These are phyloP conservation scores for Dasyurus viverrinus DNA, from an alignment of 2,113 vertebrate species.

Conservation along the genomic window DNA sequence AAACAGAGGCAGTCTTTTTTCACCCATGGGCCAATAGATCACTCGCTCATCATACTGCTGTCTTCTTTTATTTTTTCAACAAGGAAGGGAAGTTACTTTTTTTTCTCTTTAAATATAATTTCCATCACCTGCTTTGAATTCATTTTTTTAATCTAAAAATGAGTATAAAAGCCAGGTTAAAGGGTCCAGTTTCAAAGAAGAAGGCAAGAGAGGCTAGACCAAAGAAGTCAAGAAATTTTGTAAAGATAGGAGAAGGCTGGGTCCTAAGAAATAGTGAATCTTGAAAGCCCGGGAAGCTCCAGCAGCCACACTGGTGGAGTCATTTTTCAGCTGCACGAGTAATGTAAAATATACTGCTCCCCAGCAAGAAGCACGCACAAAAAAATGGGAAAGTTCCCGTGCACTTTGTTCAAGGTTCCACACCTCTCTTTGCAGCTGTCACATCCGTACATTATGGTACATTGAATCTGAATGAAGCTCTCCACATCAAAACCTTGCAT, in stretches of 20 bases:
- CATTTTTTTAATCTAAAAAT: accelerated
- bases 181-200: accelerated
- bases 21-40: accelerated
- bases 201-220: not conserved
- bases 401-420: slow-evolving; percentile 86
- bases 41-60: not conserved
- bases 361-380: slow-evolving; percentile 65
- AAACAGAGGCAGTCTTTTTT: accelerated
- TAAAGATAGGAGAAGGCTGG: not conserved
- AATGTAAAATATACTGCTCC: slow-evolving; percentile 64
- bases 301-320: not conserved
- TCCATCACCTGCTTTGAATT: accelerated
- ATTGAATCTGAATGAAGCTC: slow-evolving; percentile 92
- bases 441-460: slow-evolving; percentile 89
- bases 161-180: not conserved
- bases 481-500: slow-evolving; percentile 90
- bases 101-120: accelerated
- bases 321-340: slow-evolving; percentile 40
- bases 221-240: not conserved
- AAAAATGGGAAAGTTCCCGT: slow-evolving; percentile 78
- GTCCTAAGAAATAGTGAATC: not conserved
- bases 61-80: not conserved
- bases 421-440: slow-evolving; percentile 90
- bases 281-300: accelerated
- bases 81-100: accelerated